Evolutionary conservation across 2,113 vertebrate genomes (phyloP).

Genomic region (Archocentrus centrarchus): DNA sequence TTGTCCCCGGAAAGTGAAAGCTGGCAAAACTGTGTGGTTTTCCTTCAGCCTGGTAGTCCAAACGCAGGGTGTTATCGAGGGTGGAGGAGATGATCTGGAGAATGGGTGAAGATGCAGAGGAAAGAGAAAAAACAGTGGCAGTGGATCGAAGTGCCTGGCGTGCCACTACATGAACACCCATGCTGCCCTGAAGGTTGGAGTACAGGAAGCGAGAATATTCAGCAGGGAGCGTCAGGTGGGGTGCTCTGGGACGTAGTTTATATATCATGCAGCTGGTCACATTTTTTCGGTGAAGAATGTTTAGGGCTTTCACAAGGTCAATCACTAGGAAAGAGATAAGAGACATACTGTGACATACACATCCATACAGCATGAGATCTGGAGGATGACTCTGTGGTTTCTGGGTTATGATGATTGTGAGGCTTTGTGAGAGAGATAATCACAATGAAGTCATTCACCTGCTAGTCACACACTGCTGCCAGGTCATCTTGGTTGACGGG

Average conservation of each 20-base stretch:
- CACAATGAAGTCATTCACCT: neutral
- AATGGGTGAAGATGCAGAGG: conserved; percentile 70
- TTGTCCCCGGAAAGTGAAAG: conserved; percentile 74
- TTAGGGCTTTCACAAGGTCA: conserved; percentile 79
- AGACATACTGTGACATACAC: neutral
- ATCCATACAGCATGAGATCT: neutral
- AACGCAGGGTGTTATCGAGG: conserved; percentile 64
- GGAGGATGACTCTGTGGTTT: conserved; percentile 2
- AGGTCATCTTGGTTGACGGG: too few species aligned
- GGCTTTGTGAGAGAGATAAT: too few species aligned
- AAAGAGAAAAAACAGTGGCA: conserved; percentile 80
- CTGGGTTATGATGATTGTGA: neutral
- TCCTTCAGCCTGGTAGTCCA: conserved; percentile 71
- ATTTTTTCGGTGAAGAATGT: conserved; percentile 72
- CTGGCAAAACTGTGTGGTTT: conserved; percentile 35
- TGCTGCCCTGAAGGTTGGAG: conserved; percentile 68
- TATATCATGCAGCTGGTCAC: conserved; percentile 71
- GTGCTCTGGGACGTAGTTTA: conserved; percentile 76
- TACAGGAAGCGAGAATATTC: conserved; percentile 74
- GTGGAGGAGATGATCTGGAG: conserved; percentile 82
- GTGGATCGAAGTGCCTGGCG: conserved; percentile 72
- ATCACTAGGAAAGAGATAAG: conserved; percentile 66
- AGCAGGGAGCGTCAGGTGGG: conserved; percentile 77
- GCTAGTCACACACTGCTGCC: too few species aligned
- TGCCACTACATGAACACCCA: conserved; percentile 81